phyloP scores from a whole-genome alignment of 2,797 vertebrate species.

The Centropyge bicolor region DNA sequence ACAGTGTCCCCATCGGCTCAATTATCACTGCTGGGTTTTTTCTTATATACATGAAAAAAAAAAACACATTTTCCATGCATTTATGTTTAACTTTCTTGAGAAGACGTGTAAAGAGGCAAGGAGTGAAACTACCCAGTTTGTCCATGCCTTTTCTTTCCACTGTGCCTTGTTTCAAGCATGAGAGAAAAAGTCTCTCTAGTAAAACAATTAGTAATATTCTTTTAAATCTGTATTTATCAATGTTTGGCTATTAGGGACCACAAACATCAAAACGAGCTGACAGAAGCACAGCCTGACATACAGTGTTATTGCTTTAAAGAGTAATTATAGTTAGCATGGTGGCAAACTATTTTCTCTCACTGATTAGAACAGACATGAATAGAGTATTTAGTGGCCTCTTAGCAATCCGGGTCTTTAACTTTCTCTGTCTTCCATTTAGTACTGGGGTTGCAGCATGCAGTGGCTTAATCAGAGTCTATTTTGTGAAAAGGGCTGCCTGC shows the following conservation, averaged over 20 bases:
- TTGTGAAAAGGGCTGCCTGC: slow-evolving; percentile 1
- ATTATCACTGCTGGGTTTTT: not conserved
- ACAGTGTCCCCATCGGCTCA: not conserved
- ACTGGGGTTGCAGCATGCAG: not conserved
- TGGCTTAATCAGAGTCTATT: not conserved
- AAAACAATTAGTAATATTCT: not conserved
- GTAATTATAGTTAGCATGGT: not conserved
- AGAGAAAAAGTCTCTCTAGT: not conserved
- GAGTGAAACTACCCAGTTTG: slow-evolving; percentile 4
- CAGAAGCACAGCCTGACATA: not conserved
- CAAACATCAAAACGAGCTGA: not conserved
- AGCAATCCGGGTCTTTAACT: not conserved
- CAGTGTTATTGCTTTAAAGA: not conserved
- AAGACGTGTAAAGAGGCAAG: not conserved
- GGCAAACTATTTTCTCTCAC: not conserved
- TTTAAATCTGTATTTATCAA: slow-evolving; percentile 5
- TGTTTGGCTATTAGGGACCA: not conserved
- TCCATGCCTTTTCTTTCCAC: not conserved
- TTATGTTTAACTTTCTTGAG: slow-evolving; percentile 7
- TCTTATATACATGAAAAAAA: not conserved
- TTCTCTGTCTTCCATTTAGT: not conserved
- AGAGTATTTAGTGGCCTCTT: not conserved
- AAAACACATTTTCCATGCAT: not conserved
- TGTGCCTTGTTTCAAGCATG: not conserved
- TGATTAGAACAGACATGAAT: not conserved